Percentiles rank a stretch among this genome's conserved stretches.
Conservation (phyloP, 2,888 invertebrate species). For the Epirrita christyi region DNA sequence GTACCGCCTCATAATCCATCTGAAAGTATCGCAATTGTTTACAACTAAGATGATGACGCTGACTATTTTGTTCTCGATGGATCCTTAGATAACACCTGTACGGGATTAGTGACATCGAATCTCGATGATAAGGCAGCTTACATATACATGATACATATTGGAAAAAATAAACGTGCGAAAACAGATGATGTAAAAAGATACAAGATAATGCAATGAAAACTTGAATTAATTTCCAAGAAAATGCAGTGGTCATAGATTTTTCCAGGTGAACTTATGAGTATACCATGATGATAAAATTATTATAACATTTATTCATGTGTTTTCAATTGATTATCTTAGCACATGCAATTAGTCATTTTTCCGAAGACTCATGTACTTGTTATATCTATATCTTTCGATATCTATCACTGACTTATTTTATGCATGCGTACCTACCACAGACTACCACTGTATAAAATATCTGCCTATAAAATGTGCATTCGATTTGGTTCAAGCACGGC, state of each 20-base stretch:
- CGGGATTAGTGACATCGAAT: slow-evolving; percentile 10
- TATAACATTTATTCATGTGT: background rate
- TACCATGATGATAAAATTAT: background rate
- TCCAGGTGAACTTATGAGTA: no score
- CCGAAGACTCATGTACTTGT: no score
- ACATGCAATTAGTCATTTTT: no score
- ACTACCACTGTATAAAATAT: no score
- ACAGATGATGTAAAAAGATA: background rate
- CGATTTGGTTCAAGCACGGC: no score
- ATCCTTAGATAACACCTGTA: slow-evolving; percentile 4
- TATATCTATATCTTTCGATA: no score
- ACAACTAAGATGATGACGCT: slow-evolving; percentile 24
- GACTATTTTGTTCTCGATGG: slow-evolving; percentile 19
- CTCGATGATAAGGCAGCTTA: slow-evolving; percentile 10
- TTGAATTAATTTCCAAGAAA: background rate
- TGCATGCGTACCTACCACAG: no score
- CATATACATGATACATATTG: slow-evolving; percentile 14
- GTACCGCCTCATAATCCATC: slow-evolving; percentile 28
- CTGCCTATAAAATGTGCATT: no score
- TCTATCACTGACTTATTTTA: no score
- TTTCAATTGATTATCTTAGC: no score
- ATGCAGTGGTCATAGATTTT: no score
- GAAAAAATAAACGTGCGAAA: slow-evolving; percentile 11
- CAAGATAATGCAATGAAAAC: background rate
- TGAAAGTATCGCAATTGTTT: slow-evolving; percentile 40